These are phyloP conservation scores for Hormaphis cornu DNA, from an alignment of 1,140 invertebrate species.

Conservation along the genomic window DNA sequence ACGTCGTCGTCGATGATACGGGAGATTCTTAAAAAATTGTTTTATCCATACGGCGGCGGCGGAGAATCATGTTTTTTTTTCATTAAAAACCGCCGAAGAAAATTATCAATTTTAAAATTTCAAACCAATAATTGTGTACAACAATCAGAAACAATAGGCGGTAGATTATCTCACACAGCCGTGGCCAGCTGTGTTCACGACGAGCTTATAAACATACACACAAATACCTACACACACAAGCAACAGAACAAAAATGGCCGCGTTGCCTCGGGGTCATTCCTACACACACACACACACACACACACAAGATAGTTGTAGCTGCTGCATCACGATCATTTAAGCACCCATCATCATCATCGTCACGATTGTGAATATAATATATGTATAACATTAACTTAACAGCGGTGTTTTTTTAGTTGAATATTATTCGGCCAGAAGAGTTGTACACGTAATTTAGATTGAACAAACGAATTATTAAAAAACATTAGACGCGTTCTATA, in stretches of 20 bases:
- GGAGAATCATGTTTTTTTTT: neutral
- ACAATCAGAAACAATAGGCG: slow-evolving; percentile 23
- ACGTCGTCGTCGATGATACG: too few species aligned
- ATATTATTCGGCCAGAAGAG: slow-evolving; percentile 3
- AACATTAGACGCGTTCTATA: too few species aligned
- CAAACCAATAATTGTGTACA: slow-evolving; percentile 22
- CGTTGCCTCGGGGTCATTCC: slow-evolving; percentile 24
- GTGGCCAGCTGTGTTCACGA: slow-evolving; percentile 21
- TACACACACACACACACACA: neutral
- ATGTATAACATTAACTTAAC: neutral
- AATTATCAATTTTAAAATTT: slow-evolving; percentile 24
- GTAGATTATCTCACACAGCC: slow-evolving; percentile 23
- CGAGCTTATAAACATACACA: slow-evolving; percentile 16
- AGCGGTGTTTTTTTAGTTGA: neutral
- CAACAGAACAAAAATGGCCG: slow-evolving; percentile 19
- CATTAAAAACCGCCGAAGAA: neutral
- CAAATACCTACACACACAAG: slow-evolving; percentile 1
- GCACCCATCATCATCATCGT: slow-evolving; percentile 15
- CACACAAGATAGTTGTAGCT: neutral
- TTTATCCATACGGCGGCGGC: neutral
- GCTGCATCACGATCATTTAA: slow-evolving; percentile 26
- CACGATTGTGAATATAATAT: slow-evolving; percentile 9
- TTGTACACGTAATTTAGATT: too few species aligned
- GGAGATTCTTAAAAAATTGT: too few species aligned
- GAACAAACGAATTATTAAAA: too few species aligned